Conservation (phyloP, 2,797 vertebrate species). For the Lepidocolaptes lacrymiger region DNA sequence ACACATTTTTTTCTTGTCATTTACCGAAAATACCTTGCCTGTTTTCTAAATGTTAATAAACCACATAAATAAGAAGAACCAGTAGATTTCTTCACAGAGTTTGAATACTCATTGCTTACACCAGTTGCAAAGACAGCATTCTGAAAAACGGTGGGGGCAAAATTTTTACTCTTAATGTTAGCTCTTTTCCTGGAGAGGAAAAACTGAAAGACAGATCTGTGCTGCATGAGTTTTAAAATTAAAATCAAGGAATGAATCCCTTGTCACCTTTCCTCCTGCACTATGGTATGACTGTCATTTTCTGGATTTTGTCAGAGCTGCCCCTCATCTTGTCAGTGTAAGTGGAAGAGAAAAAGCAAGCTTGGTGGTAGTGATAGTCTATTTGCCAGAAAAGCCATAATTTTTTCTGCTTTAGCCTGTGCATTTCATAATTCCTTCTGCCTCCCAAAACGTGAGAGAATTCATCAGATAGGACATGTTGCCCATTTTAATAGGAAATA, state of each 20-base stretch:
- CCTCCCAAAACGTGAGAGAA: not conserved
- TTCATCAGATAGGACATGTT: not conserved
- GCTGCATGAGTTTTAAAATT: not conserved
- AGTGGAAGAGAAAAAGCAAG: not conserved
- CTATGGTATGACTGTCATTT: not conserved
- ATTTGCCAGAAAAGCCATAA: not conserved
- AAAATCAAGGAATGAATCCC: not conserved
- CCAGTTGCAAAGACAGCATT: not conserved
- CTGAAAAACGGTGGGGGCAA: not conserved
- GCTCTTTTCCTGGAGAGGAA: not conserved
- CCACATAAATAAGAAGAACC: not conserved
- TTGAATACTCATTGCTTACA: not conserved
- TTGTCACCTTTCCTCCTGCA: not conserved
- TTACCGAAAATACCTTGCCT: not conserved
- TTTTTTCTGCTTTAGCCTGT: not conserved
- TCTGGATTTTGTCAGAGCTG: not conserved
- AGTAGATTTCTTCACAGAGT: not conserved
- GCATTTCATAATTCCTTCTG: not conserved
- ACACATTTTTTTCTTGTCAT: conserved; percentile 3
- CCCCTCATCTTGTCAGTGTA: not conserved
- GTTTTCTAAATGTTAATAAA: conserved; percentile 14
- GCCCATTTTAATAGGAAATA: not conserved
- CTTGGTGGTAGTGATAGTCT: not conserved
- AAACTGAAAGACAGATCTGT: not conserved
- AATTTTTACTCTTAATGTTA: not conserved